These are phyloP conservation scores for Apamea crenata DNA, from an alignment of 2,888 invertebrate species.

Conservation along the genomic window DNA sequence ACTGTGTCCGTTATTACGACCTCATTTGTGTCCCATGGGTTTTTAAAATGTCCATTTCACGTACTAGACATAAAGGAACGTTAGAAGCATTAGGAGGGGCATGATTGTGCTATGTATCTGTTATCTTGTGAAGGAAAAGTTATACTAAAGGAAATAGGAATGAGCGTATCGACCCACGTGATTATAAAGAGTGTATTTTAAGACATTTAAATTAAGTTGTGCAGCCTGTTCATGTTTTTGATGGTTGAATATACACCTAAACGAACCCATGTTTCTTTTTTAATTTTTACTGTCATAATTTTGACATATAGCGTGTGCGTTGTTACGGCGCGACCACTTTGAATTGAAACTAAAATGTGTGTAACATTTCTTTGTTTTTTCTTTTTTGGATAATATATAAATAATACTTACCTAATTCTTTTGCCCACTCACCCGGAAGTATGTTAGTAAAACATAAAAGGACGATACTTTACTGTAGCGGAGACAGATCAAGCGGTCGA, in stretches of 20 bases:
- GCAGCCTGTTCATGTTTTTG: slow-evolving; percentile 40
- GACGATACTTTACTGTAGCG: slow-evolving; percentile 71
- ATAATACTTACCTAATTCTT: slow-evolving; percentile 58
- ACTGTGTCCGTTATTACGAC: slow-evolving; percentile 56
- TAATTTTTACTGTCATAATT: background rate
- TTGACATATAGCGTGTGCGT: slow-evolving; percentile 33
- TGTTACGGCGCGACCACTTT: slow-evolving; percentile 20
- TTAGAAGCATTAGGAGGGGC: slow-evolving; percentile 84
- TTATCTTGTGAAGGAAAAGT: slow-evolving; percentile 84
- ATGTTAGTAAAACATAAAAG: slow-evolving; percentile 74
- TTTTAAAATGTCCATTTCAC: slow-evolving; percentile 62
- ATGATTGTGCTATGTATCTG: slow-evolving; percentile 87
- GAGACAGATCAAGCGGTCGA: slow-evolving; percentile 70
- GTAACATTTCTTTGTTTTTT: slow-evolving; percentile 20
- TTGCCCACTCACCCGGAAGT: slow-evolving; percentile 73
- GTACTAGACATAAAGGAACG: slow-evolving; percentile 62
- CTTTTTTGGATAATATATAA: slow-evolving; percentile 12
- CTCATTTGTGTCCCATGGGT: slow-evolving; percentile 54
- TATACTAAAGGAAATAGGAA: slow-evolving; percentile 64
- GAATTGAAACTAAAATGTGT: slow-evolving; percentile 18
- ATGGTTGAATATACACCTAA: slow-evolving; percentile 4
- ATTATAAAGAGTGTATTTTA: slow-evolving; percentile 29
- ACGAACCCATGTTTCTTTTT: slow-evolving; percentile 19
- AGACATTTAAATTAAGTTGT: slow-evolving; percentile 45
- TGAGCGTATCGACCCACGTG: slow-evolving; percentile 44